Evolutionary conservation across 2,888 invertebrate genomes (phyloP), one percentile per base, ranked within the genome.

Genomic region (Oligia latruncula): DNA sequence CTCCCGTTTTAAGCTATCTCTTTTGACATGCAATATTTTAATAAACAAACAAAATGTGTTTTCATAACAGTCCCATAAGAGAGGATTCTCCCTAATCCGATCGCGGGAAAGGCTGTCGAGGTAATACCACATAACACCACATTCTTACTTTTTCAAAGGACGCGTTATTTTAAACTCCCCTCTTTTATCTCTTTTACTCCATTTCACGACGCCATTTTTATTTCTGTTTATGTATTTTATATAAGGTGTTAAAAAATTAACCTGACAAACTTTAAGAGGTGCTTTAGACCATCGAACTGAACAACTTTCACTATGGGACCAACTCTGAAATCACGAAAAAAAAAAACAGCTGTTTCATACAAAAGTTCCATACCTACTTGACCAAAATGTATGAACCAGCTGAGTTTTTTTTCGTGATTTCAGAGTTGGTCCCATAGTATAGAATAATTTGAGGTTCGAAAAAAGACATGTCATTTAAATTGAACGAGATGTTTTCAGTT

Each of bases 161-260:
- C 35, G 55, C n/a, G 35, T 46, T 86, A 58, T 79, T 76, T 74
- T 58, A 71, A 65, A 78, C 60, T 68, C 29, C 4, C 15, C 17
- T 58, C 8, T 75, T 52, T 71, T 85, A 77, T 86, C 76, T 83
- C 60, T 75, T 55, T 86, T 65, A 68, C 65, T 65, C 73, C 75
- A 73, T 82, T 86, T 71, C 46, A n/a, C 68, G n/a, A 29, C 71
- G 5, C 60, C 74, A 64, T 58, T 23, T 58, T 58, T 58, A 11
- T 58, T 58, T 58, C 23, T 23, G 55, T 58, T 58, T 23, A 23
- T 55, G 20, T 55, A 55, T 55, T 17, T 55, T 20, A 55, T 20
- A 20, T 29, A 29, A 29, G 29, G 1, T 29, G 29, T 29, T 29
- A 29, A 29, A 29, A 29, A 29, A 29, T 29, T 29, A 29, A 29